Base-by-base conservation (phyloP, 2,797 vertebrate species). In the Heteromormyrus szaboi region DNA sequence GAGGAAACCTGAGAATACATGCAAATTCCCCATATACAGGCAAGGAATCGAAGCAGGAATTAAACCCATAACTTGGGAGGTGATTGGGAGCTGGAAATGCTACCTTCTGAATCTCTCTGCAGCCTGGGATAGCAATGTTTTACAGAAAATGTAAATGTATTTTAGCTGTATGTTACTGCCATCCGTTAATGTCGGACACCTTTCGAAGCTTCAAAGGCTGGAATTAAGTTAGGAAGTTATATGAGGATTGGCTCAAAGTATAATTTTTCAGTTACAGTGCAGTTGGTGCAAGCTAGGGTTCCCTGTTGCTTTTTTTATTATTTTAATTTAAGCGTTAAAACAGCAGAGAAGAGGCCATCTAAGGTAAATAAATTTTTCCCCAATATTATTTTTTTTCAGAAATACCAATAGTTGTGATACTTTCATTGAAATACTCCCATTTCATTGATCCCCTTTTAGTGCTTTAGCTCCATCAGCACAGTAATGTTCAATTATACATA, bases 401-500 rank as follows among this genome's bases (percentile, higher is more conserved):
- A 84, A 84, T 22, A 84, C 72, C 72, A 44, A 8, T 79, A 79
- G 37, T 44, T 44, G 17, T 29, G 37, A 79, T 79, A 76, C 41
- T 51, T 46, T 76, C 33, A 14, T 51, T 51, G 48, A 85, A 85
- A 85, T 37, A 33, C 48, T 37, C 37, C 37, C 37, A 37, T 86
- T 86, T 59, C 50, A 79, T 79, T 59, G 85, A 37, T 56, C 85
- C 3, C 41, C 46, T 51, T 87, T 90, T 91, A 91, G 91, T 89
- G 93, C 92, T 90, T 93, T 93, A 95, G 95, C n/a, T 94, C 94
- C 95, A 94, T 96, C 93, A 89, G 89, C 94, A 93, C 95, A 95
- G 93, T 94, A 95, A 95, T 94, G 95, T 96, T 97, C 97, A 97
- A 96, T 98, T 98, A 97, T 94, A 93, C 93, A 90, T 92, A 94